Percentiles rank a stretch among this genome's conserved stretches.
These are phyloP conservation scores for Sylvietta virens DNA, from an alignment of 2,113 vertebrate species.

Conservation along the genomic window DNA sequence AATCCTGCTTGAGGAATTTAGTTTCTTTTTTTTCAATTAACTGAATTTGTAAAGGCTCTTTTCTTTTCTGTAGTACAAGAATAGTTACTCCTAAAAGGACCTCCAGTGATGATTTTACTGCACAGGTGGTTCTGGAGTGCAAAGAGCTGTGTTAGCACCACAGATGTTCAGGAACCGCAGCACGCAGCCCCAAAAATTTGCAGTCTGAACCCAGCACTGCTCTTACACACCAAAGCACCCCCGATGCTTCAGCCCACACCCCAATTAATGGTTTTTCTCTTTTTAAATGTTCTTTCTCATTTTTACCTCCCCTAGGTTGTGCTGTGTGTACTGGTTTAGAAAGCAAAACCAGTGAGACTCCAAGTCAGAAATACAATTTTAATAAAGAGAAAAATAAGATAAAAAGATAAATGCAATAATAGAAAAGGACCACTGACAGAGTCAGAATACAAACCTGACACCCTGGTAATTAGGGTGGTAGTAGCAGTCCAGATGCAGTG, in stretches of 20 bases:
- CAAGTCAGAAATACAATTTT: too few relatives aligned
- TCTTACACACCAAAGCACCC: neutral
- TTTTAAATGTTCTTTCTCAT: neutral
- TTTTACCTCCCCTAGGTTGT: neutral
- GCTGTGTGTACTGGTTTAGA: too few relatives aligned
- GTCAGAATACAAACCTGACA: too few relatives aligned
- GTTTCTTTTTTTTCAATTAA: neutral
- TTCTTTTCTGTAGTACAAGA: neutral
- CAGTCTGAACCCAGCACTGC: neutral
- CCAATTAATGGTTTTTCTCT: neutral
- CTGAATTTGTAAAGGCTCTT: neutral
- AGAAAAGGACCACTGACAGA: too few relatives aligned
- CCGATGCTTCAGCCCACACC: accelerated
- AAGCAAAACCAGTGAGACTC: too few relatives aligned
- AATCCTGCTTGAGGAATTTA: neutral
- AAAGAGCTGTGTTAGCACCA: neutral
- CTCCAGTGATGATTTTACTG: neutral
- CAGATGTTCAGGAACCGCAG: neutral
- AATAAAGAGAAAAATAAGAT: too few relatives aligned
- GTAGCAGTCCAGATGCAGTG: too few relatives aligned
- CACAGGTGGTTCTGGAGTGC: neutral
- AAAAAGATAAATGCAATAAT: too few relatives aligned
- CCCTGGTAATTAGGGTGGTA: too few relatives aligned
- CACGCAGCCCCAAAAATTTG: neutral
- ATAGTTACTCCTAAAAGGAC: neutral